Evolutionary conservation across 1,140 invertebrate genomes (phyloP), one percentile per base, ranked within the genome.

Genomic region (Drosophila subpulchrella): DNA sequence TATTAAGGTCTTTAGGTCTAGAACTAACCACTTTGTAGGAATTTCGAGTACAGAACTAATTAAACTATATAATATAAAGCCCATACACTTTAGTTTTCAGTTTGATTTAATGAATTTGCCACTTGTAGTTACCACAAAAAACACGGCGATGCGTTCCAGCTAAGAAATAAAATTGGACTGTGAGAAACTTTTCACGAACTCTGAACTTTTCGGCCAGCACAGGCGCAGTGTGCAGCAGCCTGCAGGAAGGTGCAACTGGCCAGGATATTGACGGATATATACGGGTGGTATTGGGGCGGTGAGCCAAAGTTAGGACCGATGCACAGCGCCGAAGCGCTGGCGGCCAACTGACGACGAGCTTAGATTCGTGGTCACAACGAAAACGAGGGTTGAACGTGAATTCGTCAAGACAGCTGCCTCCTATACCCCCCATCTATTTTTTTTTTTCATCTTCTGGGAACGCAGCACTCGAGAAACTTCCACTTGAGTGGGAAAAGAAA

Each of bases 401-500:
- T 34, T 32, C 32, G n/a, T 34, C 30, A 61, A 15, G 47, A 39
- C 76, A 74, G 61, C 78, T 57, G 56, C 61, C 34, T 70, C 55
- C 38, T 61, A 27, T 55, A 38, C 59, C 67, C 60, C 65, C 66
- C n/a, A 15, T 10, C 10, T 15, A 2, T 70, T 42, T 68, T 61
- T 38, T 36, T 53, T 36, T 73, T 72, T 34, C 38, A 62, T 47
- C 36, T 72, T 71, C 68, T 58, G 66, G 66, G 66, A 72, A 58
- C 54, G 50, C 46, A 57, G 65, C 81, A 84, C 80, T 83, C 57
- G 81, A 82, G 46, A 73, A 76, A 56, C 81, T 79, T 82, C 80
- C 77, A 83, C 80, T 83, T 68, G 56, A 84, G 38, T 73, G 68
- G 70, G 11, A 36, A 56, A 38, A n/a, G 7, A 44, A 30, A 30